Evolutionary conservation across 2,888 invertebrate species (phyloP).

Genomic region (Campaea margaritaria): DNA sequence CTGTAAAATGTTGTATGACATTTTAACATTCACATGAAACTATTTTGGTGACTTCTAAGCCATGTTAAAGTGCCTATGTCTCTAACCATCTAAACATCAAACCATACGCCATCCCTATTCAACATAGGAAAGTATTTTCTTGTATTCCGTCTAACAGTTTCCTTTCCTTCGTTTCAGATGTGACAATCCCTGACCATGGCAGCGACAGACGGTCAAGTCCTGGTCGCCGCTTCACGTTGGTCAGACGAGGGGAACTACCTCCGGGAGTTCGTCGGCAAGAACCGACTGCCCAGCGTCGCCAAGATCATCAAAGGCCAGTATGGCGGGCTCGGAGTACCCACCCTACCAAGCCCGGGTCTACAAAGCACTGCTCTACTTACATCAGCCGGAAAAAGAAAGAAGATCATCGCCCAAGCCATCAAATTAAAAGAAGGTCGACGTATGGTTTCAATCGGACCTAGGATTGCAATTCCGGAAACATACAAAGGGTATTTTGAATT

Average conservation of each 20-base stretch:
- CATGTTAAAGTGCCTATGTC: no score
- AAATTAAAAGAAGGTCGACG: conserved; percentile 95
- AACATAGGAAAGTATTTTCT: no score
- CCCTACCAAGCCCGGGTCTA: conserved; percentile 93
- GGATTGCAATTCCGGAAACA: conserved; percentile 95
- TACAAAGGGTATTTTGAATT: conserved; percentile 97
- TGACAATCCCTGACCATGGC: conserved; percentile 87
- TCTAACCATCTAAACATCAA: no score
- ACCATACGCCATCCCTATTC: no score
- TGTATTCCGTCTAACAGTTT: neutral
- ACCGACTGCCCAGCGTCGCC: conserved; percentile 92
- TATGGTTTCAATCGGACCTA: conserved; percentile 91
- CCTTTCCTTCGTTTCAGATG: conserved; percentile 79
- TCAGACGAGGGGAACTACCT: conserved; percentile 90
- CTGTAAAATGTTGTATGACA: no score
- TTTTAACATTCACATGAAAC: no score
- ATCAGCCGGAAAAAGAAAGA: conserved; percentile 93
- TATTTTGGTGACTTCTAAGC: no score
- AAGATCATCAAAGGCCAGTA: conserved; percentile 98
- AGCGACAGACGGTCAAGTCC: conserved; percentile 96
- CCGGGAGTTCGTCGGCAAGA: conserved; percentile 90
- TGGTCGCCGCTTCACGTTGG: conserved; percentile 93
- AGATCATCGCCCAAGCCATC: conserved; percentile 94
- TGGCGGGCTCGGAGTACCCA: conserved; percentile 95
- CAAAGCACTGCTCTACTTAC: conserved; percentile 94